Evolutionary conservation across 37 sponge, comb jelly and placozoan species (phyloP).

Genomic region (Oscarella lobularis): DNA sequence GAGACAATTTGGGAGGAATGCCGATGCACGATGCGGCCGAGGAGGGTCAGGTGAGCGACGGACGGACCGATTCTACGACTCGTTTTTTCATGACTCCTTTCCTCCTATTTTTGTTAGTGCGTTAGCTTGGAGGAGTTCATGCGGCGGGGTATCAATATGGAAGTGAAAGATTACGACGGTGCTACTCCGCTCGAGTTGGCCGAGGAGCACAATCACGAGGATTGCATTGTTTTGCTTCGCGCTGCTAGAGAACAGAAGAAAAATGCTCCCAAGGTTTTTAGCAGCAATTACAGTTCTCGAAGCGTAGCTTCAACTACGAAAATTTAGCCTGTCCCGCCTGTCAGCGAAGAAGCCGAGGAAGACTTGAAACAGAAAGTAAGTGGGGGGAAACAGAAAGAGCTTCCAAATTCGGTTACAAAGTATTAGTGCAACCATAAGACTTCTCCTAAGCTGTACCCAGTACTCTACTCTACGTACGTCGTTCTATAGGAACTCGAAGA

Average conservation of each 20-base stretch:
- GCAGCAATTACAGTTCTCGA: background rate
- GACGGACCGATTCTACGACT: too few species aligned
- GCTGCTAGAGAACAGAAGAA: constrained; percentile 10
- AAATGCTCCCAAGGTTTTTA: background rate
- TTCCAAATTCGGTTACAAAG: too few species aligned
- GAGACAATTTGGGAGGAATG: constrained; percentile 66
- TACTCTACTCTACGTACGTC: too few species aligned
- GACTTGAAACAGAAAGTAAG: constrained; percentile 2
- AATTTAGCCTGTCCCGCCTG: constrained; percentile 2
- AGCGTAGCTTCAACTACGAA: background rate
- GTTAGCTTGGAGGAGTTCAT: constrained; percentile 30
- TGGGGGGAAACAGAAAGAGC: too few species aligned
- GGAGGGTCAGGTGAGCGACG: constrained; percentile 54
- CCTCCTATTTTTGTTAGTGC: constrained; percentile 11
- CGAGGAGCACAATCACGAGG: constrained; percentile 41
- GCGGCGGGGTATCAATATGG: constrained; percentile 27
- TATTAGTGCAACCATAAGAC: too few species aligned
- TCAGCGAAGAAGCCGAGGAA: constrained; percentile 14
- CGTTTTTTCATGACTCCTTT: too few species aligned
- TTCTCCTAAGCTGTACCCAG: too few species aligned
- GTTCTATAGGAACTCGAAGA: background rate
- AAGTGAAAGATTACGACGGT: constrained; percentile 34
- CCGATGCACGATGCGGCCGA: constrained; percentile 84
- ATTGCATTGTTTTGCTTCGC: constrained; percentile 41
- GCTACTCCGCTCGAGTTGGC: constrained; percentile 57